Base-by-base conservation (phyloP, 2,888 invertebrate genomes). In the Saturnia japonica region DNA sequence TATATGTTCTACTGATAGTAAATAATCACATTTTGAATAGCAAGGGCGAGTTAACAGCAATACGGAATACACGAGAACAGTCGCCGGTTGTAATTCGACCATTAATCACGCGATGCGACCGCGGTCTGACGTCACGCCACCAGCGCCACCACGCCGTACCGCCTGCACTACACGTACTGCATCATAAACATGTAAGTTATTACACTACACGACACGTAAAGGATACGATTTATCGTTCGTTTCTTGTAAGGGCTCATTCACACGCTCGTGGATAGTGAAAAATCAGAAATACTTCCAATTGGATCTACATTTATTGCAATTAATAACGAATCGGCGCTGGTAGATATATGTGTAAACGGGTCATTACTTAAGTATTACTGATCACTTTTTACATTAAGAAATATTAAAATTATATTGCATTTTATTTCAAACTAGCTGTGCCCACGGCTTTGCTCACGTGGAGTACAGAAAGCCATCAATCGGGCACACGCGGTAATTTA, bases 61-160 rank as follows among this genome's bases (percentile, higher is more conserved):
- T 14, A 60, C 4, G 57, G 57, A 74, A 74, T 72, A 71, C 74
- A 69, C 66, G 28, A 66, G 77, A 74, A 78, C 85, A 83, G 87
- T 86, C 82, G 83, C 86, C 85, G 80, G 76, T 80, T 84, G 88
- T 88, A 87, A 91, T 87, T 88, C 85, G 81, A 82, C 85, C 82
- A 91, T 91, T 90, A 91, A 91, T 91, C 91, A 90, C 80, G 76
- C 71, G 78, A 80, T 78, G 68, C 75, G 78, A 78, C 82, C 80
- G 73, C 83, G 80, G 81, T 85, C 83, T 78, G 80, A 75, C 86
- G 85, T 87, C 88, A 85, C 85, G 43, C 43, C 43, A 14, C 43
- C 43, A 14, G 47, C 14, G 47, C 47, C 19, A 19, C 47, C 2
- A 19, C 47, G 19, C 19, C 4, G 19, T 86, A 85, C 87, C 88